phyloP scores from a whole-genome alignment of 2,888 invertebrate genomes.

The Halictus quadricinctus region DNA sequence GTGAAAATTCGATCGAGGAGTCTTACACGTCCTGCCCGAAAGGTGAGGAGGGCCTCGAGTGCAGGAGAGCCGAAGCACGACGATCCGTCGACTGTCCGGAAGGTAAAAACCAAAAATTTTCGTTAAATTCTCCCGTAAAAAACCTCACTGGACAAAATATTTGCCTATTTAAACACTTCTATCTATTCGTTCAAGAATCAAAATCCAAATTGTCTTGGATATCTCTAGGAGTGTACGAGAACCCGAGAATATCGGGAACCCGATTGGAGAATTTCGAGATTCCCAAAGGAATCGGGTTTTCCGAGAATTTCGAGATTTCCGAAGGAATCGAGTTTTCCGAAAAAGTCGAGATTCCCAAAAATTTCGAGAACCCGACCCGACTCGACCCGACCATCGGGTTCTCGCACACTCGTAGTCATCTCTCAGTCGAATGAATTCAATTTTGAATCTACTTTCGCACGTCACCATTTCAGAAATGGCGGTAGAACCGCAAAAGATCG shows the following conservation, averaged over 20 bases:
- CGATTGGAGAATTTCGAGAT: no score
- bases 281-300: no score
- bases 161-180: not conserved
- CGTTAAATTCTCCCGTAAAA: not conserved
- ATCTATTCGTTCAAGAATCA: not conserved
- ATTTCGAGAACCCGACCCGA: no score
- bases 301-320: no score
- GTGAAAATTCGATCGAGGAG: conserved; percentile 76
- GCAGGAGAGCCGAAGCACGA: conserved; percentile 81
- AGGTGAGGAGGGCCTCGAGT: conserved; percentile 81
- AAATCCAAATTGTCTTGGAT: not conserved
- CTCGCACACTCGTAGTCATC: no score
- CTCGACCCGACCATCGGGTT: no score
- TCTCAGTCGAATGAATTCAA: not conserved
- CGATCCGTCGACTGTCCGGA: conserved; percentile 81
- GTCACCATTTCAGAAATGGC: not conserved
- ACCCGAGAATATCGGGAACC: no score
- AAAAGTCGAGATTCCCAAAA: no score
- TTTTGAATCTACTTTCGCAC: not conserved
- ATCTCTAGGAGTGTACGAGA: not conserved
- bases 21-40: conserved; percentile 77
- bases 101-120: conserved; percentile 71
- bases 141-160: not conserved
- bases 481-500: not conserved
- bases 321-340: no score